Evolutionary conservation across 2,888 invertebrate genomes (phyloP), one percentile per base, ranked within the genome.

Genomic region (Parnassius apollo): DNA sequence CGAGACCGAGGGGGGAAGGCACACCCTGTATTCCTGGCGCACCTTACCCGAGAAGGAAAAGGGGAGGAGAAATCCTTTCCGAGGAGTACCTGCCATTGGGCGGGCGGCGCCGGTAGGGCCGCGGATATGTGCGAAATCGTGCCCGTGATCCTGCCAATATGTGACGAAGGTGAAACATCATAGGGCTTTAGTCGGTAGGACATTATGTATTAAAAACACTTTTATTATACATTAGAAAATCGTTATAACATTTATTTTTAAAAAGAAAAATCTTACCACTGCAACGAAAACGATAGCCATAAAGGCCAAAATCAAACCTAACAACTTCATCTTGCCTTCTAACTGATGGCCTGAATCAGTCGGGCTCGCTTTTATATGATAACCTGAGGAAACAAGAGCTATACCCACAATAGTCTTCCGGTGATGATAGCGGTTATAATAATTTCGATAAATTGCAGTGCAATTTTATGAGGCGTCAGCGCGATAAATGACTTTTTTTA

Each of bases 211-310:
- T 4, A 35, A 35, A 35, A 35, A 35, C 35, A 7, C 35, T 7
- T 35, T 1, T 7, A 35, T 7, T 25, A 25, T 25, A 25, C 25
- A 25, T 25, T 25, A 25, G 25, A 25, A 25, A 25, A 25, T 25
- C 4, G 0, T 25, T 25, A 3, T 25, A 25, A 25, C 4, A 25
- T 25, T 25, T 25, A 25, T 25, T 25, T 25, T 2, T 52, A 42
- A 46, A 48, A 9, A 42, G 4, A 55, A 42, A 12, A 52, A 25
- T 25, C 86, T 85, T 59, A 90, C 90, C 81, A 84, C 87, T 57
- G 77, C 74, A 65, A 85, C 86, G 45, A 89, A 77, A 13, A 81
- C 72, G 9, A 85, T 65, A 1, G 81, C 85, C 75, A 85, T 65
- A 10, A 86, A 64, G 25, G 80, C 80, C 56, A 88, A 57, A 46